A percentile compares a stretch with the other conserved stretches of the same genome.
These are phyloP conservation scores for Characodon lateralis DNA, from an alignment of 2,797 vertebrate genomes.

Conservation along the genomic window DNA sequence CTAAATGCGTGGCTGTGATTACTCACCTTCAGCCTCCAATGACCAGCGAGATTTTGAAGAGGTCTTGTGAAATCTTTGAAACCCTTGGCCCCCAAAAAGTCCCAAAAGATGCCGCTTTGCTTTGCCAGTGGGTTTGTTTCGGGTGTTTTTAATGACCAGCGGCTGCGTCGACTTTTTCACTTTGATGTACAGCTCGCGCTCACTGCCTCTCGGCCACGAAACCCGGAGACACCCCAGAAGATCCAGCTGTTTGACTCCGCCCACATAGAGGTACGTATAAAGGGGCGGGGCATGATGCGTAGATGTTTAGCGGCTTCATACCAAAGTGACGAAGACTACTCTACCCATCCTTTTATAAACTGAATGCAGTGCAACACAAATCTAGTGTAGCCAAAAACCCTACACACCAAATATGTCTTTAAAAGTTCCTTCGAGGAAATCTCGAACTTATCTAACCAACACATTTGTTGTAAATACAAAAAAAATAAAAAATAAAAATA, in stretches of 20 bases:
- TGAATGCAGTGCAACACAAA: background rate
- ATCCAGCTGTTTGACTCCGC: slow-evolving; percentile 74
- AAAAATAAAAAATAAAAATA: background rate
- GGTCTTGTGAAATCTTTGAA: slow-evolving; percentile 17
- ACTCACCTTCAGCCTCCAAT: slow-evolving; percentile 50
- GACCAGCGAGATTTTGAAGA: background rate
- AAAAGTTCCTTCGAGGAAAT: background rate
- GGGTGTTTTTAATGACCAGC: background rate
- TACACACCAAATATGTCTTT: background rate
- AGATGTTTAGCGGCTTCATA: background rate
- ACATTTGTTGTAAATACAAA: background rate
- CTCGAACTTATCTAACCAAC: background rate
- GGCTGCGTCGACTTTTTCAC: background rate
- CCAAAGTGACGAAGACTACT: background rate
- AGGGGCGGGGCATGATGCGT: background rate
- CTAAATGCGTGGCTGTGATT: background rate
- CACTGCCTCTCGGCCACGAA: slow-evolving; percentile 35
- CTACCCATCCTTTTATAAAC: background rate
- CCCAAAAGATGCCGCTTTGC: background rate
- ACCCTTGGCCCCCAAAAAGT: background rate
- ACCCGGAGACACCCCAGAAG: slow-evolving; percentile 32
- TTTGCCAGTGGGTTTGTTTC: background rate
- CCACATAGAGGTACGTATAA: slow-evolving; percentile 7
- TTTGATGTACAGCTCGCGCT: slow-evolving; percentile 11
- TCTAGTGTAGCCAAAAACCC: background rate